Base-by-base conservation (phyloP, 2,113 vertebrate species). In the Corynorhinus townsendii region DNA sequence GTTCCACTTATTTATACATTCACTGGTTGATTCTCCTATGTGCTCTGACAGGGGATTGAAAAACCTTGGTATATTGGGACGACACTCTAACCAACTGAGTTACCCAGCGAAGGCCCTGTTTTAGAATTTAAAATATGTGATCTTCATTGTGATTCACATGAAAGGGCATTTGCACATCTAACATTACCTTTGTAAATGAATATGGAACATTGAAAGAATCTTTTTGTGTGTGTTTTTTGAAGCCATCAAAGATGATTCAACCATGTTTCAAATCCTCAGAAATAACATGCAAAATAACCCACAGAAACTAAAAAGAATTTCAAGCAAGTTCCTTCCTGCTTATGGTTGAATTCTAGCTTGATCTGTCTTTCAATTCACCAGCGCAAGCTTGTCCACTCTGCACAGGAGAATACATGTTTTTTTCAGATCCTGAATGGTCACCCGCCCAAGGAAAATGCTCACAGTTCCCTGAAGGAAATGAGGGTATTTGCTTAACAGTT, bases 71-170 rank as follows among this genome's bases (percentile, higher is more conserved):
- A 1, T n/a, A n/a, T 49, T 33, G 17, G 28, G 17, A 49, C 4
- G 4, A 47, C 1, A 17, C 28, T 49, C 73, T 49, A 76, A 33
- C 45, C 43, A 16, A 77, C 45, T 12, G 75, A 49, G 30, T 30
- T 20, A n/a, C 45, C 75, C 30, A 5, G 45, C 30, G 19, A 77
- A 33, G 17, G 47, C 47, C 17, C 19, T 59, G 30, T 83, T 79
- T 94, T 71, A 75, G n/a, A 56, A 73, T 89, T 86, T 91, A 66
- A 94, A 95, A 86, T 91, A 89, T 5, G 7, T 56, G 22, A 43
- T 68, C 35, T 47, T 93, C 84, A 77, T 84, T 82, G 33, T 86
- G 54, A 92, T 77, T 24, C 43, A 75, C 47, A 5, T 19, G 33
- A 54, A 87, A 85, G 62, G 10, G 17, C 47, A 43, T 66, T 54